Percentiles rank a stretch among this genome's conserved stretches.
phyloP scores from a whole-genome alignment of 2,113 vertebrate species.

The Syrmaticus mikado region DNA sequence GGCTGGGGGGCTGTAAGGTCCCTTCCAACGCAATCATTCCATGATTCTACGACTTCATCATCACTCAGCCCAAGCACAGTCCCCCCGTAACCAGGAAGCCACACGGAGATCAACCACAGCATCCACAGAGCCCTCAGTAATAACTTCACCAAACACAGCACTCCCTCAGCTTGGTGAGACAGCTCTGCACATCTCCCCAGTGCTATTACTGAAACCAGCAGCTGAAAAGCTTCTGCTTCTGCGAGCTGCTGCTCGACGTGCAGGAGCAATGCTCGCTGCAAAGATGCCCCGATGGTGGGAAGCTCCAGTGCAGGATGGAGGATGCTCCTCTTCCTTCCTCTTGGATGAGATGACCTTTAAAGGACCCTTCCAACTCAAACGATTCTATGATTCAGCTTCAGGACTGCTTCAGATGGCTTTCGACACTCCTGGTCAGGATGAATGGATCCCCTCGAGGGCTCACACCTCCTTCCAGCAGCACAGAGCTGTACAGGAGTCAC shows the following conservation, averaged over 20 bases:
- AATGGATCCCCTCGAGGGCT: neutral
- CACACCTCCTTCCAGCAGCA: neutral
- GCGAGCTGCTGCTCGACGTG: neutral
- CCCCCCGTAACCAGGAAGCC: neutral
- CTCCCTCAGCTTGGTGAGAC: neutral
- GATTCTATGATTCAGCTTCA: neutral
- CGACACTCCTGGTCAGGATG: neutral
- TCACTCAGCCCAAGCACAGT: neutral
- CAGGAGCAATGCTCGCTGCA: accelerated
- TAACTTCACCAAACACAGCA: neutral
- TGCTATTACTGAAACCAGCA: neutral
- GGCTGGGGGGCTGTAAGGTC: too few relatives aligned
- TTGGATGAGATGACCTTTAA: too few relatives aligned
- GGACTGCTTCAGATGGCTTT: neutral
- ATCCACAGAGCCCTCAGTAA: neutral
- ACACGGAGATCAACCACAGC: neutral
- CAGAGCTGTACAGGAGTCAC: neutral
- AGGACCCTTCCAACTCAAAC: too few relatives aligned
- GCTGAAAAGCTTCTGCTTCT: neutral
- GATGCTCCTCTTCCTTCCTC: neutral
- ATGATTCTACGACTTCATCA: too few relatives aligned
- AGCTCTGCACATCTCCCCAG: neutral
- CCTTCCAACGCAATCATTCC: too few relatives aligned
- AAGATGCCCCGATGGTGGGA: neutral
- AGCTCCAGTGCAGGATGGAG: neutral